Evolutionary conservation across 2,113 vertebrate species (phyloP).

Genomic region (Mus musculus): DNA sequence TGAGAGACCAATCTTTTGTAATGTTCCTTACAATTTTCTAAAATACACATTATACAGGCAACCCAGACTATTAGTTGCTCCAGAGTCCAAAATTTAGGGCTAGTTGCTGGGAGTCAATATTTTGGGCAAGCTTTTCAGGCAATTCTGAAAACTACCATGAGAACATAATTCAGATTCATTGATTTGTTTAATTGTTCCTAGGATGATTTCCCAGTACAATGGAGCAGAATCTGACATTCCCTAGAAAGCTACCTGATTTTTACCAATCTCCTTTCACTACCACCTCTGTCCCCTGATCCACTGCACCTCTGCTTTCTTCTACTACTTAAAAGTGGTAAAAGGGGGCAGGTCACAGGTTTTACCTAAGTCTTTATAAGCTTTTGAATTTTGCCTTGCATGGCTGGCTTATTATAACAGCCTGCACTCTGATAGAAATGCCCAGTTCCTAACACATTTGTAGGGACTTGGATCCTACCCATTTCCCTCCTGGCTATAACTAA

Average conservation of each 20-base stretch:
- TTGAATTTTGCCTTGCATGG: conserved; percentile 37
- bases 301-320: neutral
- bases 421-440: conserved; percentile 35
- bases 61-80: neutral
- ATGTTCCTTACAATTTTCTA: neutral
- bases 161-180: conserved; percentile 14
- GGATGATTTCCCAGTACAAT: neutral
- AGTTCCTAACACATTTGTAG: neutral
- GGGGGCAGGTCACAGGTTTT: conserved; percentile 2
- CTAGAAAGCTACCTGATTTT: conserved; percentile 21
- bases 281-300: neutral
- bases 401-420: conserved; percentile 5
- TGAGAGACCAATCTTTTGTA: neutral
- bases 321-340: neutral
- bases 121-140: neutral
- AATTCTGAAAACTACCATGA: conserved; percentile 43
- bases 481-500: conserved; percentile 54
- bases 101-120: neutral
- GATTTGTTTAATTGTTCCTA: conserved; percentile 51
- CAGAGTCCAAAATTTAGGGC: neutral
- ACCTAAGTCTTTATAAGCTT: conserved; percentile 18
- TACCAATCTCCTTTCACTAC: neutral
- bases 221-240: neutral
- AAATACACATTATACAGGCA: neutral
- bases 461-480: neutral